Conservation (phyloP, 2,888 invertebrate species). For the Ypsolopha sequella region DNA sequence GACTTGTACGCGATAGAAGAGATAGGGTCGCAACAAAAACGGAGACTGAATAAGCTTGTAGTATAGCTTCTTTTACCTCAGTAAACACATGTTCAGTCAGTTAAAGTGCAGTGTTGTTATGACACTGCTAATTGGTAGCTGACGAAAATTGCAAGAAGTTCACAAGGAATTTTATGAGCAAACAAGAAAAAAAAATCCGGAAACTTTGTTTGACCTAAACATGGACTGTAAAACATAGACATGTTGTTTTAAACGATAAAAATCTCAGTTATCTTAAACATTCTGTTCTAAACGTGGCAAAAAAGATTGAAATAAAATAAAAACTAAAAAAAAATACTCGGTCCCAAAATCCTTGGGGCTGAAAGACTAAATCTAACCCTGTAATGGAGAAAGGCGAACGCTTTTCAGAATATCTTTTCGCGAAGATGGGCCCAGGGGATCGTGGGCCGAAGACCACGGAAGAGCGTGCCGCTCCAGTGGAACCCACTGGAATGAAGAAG, state of each 20-base stretch:
- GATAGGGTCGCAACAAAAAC: background rate
- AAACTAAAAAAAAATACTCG: conserved; percentile 1
- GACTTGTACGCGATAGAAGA: too few species aligned
- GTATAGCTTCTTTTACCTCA: conserved; percentile 3
- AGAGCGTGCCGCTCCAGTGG: conserved; percentile 73
- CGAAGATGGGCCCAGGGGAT: conserved; percentile 81
- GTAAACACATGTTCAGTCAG: conserved; percentile 6
- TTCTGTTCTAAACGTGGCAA: too few species aligned
- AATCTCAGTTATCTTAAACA: too few species aligned
- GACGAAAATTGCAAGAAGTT: too few species aligned
- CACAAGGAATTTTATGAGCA: too few species aligned
- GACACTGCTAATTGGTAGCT: too few species aligned
- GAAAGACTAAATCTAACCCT: conserved; percentile 23
- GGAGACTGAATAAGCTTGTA: background rate
- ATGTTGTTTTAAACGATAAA: too few species aligned
- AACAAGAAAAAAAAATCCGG: too few species aligned
- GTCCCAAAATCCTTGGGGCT: conserved; percentile 10
- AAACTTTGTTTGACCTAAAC: too few species aligned
- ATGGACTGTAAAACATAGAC: too few species aligned
- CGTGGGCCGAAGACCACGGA: conserved; percentile 73
- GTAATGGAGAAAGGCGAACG: conserved; percentile 75
- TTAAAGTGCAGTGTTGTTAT: conserved; percentile 7
- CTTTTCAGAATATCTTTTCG: conserved; percentile 85
- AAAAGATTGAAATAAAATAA: too few species aligned
- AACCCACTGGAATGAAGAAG: conserved; percentile 74